A percentile compares a stretch with the other conserved stretches of the same genome.
Conservation (phyloP, 1,140 invertebrate species). For the Alviniconcha marisindica region DNA sequence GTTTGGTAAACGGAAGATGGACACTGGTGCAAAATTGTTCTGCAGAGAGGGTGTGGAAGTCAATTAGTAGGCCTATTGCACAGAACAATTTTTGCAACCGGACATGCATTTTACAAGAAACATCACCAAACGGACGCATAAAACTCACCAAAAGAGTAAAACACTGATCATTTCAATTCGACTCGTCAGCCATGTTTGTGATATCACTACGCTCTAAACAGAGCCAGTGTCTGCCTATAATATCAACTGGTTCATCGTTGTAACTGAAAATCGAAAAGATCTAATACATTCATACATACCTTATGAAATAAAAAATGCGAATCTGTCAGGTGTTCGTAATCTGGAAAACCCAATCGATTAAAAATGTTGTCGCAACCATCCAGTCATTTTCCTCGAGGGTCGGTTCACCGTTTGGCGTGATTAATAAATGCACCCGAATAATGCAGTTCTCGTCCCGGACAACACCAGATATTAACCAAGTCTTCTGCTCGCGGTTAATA, state of each 20-base stretch:
- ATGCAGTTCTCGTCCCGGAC: neutral
- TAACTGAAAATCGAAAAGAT: neutral
- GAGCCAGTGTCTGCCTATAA: neutral
- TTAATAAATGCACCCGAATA: conserved; percentile 20
- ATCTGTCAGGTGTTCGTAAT: too few relatives aligned
- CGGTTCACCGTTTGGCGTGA: conserved; percentile 10
- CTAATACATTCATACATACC: neutral
- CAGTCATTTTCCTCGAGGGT: conserved; percentile 31
- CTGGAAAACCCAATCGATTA: conserved; percentile 3
- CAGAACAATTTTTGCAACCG: too few relatives aligned
- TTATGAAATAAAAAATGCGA: too few relatives aligned
- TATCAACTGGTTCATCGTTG: neutral
- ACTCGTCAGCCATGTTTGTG: conserved; percentile 31
- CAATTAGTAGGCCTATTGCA: too few relatives aligned
- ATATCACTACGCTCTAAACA: conserved; percentile 18
- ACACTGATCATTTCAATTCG: neutral
- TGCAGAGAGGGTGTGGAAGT: too few relatives aligned
- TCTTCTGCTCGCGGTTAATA: too few relatives aligned
- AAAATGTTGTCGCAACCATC: neutral
- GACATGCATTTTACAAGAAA: too few relatives aligned
- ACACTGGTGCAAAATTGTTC: too few relatives aligned
- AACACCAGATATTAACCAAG: neutral
- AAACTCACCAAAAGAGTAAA: too few relatives aligned
- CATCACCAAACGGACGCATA: too few relatives aligned
- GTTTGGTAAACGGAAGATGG: too few relatives aligned